phyloP scores from a whole-genome alignment of 2,113 vertebrate genomes.

The Sylvietta virens region DNA sequence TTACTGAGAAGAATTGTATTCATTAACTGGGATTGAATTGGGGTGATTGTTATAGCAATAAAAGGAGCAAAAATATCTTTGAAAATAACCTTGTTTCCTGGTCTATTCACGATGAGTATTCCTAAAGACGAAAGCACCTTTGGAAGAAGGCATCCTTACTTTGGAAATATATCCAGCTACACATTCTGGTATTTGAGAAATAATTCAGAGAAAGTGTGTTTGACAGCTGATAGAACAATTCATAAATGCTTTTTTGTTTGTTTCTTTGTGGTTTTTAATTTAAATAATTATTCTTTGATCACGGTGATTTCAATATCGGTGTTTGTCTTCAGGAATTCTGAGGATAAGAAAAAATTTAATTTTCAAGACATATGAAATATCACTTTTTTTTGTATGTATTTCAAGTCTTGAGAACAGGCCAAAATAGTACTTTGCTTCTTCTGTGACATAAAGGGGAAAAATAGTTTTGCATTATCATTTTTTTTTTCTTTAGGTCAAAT shows the following conservation, averaged over 20 bases:
- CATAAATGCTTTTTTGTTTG: accelerated
- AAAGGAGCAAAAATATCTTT: background rate
- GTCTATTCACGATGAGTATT: background rate
- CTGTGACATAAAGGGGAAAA: background rate
- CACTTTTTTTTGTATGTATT: background rate
- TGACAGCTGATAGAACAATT: background rate
- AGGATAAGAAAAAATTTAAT: background rate
- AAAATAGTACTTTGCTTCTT: background rate
- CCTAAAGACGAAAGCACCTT: background rate
- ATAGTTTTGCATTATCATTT: background rate
- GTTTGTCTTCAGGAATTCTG: background rate
- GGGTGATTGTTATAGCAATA: background rate
- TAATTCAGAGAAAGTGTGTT: background rate
- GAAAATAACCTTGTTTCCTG: background rate
- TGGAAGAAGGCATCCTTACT: background rate
- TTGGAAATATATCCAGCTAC: background rate
- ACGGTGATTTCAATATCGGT: background rate
- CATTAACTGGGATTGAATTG: background rate
- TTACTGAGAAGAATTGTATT: background rate
- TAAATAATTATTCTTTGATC: background rate
- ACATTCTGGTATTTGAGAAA: background rate
- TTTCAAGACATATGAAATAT: background rate
- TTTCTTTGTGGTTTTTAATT: background rate
- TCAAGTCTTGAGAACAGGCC: background rate
- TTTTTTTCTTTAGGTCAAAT: background rate